phyloP scores from a whole-genome alignment of 2,888 invertebrate genomes.

The Balanococcus diminutus region DNA sequence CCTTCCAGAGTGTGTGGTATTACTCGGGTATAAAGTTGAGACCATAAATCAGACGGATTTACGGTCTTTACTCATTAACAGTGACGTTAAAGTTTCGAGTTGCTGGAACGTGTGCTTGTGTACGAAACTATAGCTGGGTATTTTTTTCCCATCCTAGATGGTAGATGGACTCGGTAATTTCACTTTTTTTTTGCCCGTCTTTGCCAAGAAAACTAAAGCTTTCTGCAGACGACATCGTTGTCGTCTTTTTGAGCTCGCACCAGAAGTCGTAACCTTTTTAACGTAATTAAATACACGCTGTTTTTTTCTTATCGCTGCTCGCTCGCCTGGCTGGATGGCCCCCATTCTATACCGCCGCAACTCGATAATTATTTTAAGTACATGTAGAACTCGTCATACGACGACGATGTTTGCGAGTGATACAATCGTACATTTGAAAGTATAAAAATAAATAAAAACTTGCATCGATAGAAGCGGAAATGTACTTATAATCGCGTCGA shows the following conservation, averaged over 20 bases:
- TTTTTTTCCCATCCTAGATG: not conserved
- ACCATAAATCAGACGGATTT: slow-evolving; percentile 31
- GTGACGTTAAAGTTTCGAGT: slow-evolving; percentile 1
- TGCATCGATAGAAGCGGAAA: not conserved
- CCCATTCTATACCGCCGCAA: not conserved
- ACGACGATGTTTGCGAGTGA: too few relatives aligned
- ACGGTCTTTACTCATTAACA: not conserved
- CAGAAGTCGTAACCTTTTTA: not conserved
- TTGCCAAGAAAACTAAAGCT: not conserved
- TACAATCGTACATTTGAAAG: too few relatives aligned
- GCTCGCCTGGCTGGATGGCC: too few relatives aligned
- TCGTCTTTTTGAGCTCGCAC: not conserved
- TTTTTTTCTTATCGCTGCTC: not conserved
- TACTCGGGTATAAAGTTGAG: slow-evolving; percentile 10
- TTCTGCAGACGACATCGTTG: not conserved
- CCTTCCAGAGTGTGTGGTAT: slow-evolving; percentile 28
- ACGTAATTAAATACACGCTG: not conserved
- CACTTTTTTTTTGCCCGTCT: not conserved
- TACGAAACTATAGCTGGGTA: not conserved
- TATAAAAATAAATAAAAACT: too few relatives aligned
- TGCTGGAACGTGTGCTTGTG: not conserved
- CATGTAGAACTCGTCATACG: not conserved
- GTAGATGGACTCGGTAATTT: not conserved
- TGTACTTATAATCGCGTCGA: not conserved
- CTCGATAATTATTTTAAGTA: not conserved